phyloP scores from a whole-genome alignment of 2,888 invertebrate species.

The Criorhina ranunculi region DNA sequence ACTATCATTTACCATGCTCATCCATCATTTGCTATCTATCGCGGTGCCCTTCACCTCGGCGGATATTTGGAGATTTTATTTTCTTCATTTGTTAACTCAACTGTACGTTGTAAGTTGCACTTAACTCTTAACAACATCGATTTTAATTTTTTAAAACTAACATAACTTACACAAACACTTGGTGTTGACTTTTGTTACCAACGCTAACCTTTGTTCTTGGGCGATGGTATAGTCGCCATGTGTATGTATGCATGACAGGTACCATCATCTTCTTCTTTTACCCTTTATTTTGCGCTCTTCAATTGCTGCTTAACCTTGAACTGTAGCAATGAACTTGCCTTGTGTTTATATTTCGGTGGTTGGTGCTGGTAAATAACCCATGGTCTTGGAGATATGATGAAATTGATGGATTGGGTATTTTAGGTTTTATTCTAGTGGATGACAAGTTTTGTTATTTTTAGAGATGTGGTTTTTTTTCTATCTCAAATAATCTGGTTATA shows the following conservation, averaged over 20 bases:
- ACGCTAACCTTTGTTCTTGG: constrained; percentile 14
- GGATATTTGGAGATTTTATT: constrained; percentile 8
- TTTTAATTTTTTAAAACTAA: constrained; percentile 23
- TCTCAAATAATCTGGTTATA: constrained; percentile 35
- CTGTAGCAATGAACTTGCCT: constrained; percentile 62
- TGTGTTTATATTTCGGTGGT: constrained; percentile 36
- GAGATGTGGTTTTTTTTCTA: constrained; percentile 5
- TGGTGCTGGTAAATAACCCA: constrained; percentile 8
- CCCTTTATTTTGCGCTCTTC: constrained; percentile 44
- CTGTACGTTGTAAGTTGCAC: neutral
- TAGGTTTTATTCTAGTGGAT: constrained; percentile 29
- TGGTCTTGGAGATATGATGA: constrained; percentile 15
- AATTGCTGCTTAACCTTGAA: constrained; percentile 64
- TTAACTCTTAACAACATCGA: neutral
- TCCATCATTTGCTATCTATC: constrained; percentile 48
- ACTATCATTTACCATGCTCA: constrained; percentile 21
- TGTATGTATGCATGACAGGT: constrained; percentile 41
- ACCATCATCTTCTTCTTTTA: constrained; percentile 48
- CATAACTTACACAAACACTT: constrained; percentile 22
- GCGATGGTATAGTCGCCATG: constrained; percentile 5
- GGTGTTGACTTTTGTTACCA: constrained; percentile 9
- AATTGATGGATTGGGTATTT: constrained; percentile 50
- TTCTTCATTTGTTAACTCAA: constrained; percentile 1
- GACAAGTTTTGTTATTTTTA: constrained; percentile 37
- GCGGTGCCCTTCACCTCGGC: neutral